Conservation (phyloP, 1,140 invertebrate species). For the Colletes latitarsis region DNA sequence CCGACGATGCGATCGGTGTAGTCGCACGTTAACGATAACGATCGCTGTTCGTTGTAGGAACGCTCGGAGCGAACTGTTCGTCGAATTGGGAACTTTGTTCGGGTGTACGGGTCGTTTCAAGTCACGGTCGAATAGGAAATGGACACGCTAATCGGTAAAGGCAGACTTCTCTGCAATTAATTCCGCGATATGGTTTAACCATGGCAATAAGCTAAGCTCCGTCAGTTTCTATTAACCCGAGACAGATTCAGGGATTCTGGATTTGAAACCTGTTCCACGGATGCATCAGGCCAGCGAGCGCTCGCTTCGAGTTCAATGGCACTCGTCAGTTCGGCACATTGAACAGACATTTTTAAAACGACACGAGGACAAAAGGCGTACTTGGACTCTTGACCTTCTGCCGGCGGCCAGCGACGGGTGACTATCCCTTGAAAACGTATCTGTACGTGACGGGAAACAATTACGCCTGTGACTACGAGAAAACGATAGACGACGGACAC, state of each 20-base stretch:
- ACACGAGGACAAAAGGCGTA: conserved; percentile 58
- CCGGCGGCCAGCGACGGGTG: conserved; percentile 25
- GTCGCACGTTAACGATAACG: neutral
- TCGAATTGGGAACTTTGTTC: neutral
- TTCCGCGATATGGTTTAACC: conserved; percentile 38
- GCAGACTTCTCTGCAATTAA: conserved; percentile 35
- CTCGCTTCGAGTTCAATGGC: conserved; percentile 57
- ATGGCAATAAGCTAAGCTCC: conserved; percentile 48
- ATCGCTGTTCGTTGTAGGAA: neutral
- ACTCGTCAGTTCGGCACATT: conserved; percentile 61
- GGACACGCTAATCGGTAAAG: conserved; percentile 25
- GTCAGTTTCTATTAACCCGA: conserved; percentile 61
- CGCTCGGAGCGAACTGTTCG: neutral
- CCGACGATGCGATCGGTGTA: neutral
- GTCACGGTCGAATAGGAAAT: conserved; percentile 23
- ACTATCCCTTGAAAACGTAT: conserved; percentile 3
- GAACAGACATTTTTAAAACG: conserved; percentile 53
- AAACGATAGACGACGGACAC: neutral
- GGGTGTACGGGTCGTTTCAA: neutral
- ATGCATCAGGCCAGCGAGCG: conserved; percentile 25
- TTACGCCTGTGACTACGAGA: conserved; percentile 5
- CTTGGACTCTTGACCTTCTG: conserved; percentile 48
- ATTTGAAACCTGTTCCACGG: conserved; percentile 64
- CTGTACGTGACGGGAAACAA: conserved; percentile 28
- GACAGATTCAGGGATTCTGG: conserved; percentile 57